A percentile compares a stretch with the other conserved stretches of the same genome.
Conservation (phyloP, 2,888 invertebrate species). For the Apotomis turbidana region DNA sequence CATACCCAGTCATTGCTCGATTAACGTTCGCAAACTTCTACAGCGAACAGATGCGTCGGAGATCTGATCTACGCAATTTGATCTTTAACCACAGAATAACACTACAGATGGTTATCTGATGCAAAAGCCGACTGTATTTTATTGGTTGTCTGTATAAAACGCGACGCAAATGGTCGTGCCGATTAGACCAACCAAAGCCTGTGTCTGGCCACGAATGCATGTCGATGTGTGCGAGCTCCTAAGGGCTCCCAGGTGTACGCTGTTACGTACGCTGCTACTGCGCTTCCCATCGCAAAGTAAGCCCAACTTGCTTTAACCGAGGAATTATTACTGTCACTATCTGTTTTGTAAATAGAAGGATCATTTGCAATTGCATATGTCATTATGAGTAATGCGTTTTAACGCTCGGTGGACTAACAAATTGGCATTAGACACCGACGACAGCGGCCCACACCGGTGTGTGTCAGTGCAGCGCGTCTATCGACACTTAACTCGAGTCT, state of each 20-base stretch:
- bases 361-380: not conserved
- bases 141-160: no score
- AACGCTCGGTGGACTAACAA: slow-evolving; percentile 36
- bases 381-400: slow-evolving; percentile 18
- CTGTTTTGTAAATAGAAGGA: slow-evolving; percentile 9
- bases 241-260: no score
- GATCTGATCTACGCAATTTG: not conserved
- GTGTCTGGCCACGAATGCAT: no score
- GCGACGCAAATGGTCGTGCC: no score
- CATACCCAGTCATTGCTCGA: slow-evolving; percentile 34
- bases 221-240: no score
- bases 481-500: slow-evolving; percentile 27
- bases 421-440: slow-evolving; percentile 32
- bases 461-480: slow-evolving; percentile 31
- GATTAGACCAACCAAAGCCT: no score
- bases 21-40: slow-evolving; percentile 18
- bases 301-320: not conserved
- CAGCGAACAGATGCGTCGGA: slow-evolving; percentile 16
- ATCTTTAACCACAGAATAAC: not conserved
- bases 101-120: no score
- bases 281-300: no score
- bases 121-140: no score
- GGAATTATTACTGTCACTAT: not conserved
- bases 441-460: slow-evolving; percentile 31
- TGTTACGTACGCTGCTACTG: no score